phyloP scores from a whole-genome alignment of 2,113 vertebrate species.

The Parus major region DNA sequence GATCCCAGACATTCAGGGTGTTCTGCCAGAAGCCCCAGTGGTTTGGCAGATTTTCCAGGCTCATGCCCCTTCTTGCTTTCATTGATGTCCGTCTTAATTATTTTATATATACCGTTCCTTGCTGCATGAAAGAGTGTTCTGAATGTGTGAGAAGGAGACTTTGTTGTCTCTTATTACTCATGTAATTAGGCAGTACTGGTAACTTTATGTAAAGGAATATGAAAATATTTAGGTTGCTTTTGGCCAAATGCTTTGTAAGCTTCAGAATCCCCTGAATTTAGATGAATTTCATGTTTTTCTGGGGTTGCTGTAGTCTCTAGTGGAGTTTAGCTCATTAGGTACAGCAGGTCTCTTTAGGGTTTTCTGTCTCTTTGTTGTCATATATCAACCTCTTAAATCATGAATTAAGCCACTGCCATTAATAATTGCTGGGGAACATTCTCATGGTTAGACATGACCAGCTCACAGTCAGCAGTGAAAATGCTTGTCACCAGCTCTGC shows the following conservation, averaged over 20 bases:
- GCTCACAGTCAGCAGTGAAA: not conserved
- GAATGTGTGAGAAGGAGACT: slow-evolving; percentile 5
- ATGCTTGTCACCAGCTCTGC: not conserved
- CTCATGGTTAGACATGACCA: not conserved
- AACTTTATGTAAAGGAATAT: slow-evolving; percentile 48
- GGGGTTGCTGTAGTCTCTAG: not conserved
- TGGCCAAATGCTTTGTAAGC: not conserved
- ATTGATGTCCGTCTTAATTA: slow-evolving; percentile 44
- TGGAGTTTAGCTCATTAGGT: not conserved
- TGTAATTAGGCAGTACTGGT: slow-evolving; percentile 44
- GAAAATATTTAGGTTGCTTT: slow-evolving; percentile 48
- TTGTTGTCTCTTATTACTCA: slow-evolving; percentile 50
- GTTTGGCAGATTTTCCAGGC: slow-evolving; percentile 22
- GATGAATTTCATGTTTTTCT: not conserved
- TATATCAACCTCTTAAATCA: not conserved
- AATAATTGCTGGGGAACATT: not conserved
- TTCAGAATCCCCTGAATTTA: not conserved
- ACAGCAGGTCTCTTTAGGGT: not conserved
- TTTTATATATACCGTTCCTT: not conserved
- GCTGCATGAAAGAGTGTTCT: not conserved
- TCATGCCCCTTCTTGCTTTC: slow-evolving; percentile 53
- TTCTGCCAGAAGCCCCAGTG: slow-evolving; percentile 12
- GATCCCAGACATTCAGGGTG: not conserved
- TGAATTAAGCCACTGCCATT: not conserved
- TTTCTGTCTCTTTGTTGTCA: not conserved